A percentile compares a stretch with the other conserved stretches of the same genome.
Conservation (phyloP, 2,113 vertebrate species). For the Oriolus oriolus region DNA sequence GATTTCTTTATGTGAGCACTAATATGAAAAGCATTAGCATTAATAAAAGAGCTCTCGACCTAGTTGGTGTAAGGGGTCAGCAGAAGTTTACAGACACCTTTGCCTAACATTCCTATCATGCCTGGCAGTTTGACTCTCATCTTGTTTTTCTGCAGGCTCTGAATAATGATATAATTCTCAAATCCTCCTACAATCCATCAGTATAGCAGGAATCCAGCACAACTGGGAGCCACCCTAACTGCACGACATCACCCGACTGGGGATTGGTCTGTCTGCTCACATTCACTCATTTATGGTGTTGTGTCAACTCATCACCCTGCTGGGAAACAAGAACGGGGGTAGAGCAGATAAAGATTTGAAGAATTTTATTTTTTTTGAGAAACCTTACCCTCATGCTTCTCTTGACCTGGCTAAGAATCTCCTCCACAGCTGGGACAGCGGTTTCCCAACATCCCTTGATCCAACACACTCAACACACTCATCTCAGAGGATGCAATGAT, state of each 20-base stretch:
- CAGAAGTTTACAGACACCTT: slow-evolving; percentile 62
- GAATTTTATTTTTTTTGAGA: neutral
- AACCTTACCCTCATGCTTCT: neutral
- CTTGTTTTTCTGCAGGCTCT: slow-evolving; percentile 7
- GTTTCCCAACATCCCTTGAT: neutral
- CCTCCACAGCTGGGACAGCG: neutral
- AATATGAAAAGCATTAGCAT: slow-evolving; percentile 56
- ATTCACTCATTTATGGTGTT: neutral
- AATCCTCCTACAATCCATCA: neutral
- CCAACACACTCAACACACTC: accelerated
- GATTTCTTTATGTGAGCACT: slow-evolving; percentile 43
- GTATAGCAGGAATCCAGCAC: neutral
- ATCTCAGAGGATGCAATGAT: neutral
- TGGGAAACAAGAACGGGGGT: neutral
- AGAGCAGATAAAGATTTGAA: neutral
- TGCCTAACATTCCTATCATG: slow-evolving; percentile 40
- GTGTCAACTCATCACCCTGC: neutral
- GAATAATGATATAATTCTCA: neutral
- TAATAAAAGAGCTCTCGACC: slow-evolving; percentile 49
- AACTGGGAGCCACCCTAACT: neutral
- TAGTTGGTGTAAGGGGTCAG: slow-evolving; percentile 27
- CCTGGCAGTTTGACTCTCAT: neutral
- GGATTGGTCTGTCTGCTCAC: neutral
- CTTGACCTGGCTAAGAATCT: neutral
- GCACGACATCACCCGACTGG: neutral